phyloP scores from a whole-genome alignment of 1,140 invertebrate genomes.

The Sminthurinus signatus region DNA sequence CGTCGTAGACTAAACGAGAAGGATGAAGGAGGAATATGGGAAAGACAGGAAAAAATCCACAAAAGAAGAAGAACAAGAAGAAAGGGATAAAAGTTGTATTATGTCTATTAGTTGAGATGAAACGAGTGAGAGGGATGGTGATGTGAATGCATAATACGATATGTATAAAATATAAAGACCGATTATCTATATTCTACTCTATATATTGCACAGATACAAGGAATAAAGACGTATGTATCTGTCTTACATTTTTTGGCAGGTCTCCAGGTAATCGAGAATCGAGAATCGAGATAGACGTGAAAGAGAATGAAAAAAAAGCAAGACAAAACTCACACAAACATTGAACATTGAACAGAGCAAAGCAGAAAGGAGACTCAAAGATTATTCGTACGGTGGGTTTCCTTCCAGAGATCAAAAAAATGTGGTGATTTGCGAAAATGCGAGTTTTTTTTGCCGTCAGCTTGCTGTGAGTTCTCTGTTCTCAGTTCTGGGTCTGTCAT shows the following conservation, averaged over 20 bases:
- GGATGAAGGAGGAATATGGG: neutral
- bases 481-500: too few species aligned
- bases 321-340: constrained; percentile 21
- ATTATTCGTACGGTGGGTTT: constrained; percentile 5
- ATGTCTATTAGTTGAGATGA: too few species aligned
- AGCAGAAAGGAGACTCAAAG: too few species aligned
- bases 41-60: neutral
- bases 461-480: too few species aligned
- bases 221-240: too few species aligned
- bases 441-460: constrained; percentile 14
- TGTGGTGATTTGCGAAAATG: constrained; percentile 30
- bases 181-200: too few species aligned
- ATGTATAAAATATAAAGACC: too few species aligned
- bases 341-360: too few species aligned
- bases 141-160: too few species aligned
- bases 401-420: constrained; percentile 24
- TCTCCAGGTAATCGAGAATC: constrained; percentile 22
- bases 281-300: too few species aligned
- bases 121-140: too few species aligned
- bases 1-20: neutral
- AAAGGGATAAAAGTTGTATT: neutral
- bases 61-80: neutral
- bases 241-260: constrained; percentile 20
- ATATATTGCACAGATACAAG: neutral
- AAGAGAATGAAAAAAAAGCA: neutral